phyloP scores from a whole-genome alignment of 2,888 invertebrate species.

The Didymodactylos carnosus region DNA sequence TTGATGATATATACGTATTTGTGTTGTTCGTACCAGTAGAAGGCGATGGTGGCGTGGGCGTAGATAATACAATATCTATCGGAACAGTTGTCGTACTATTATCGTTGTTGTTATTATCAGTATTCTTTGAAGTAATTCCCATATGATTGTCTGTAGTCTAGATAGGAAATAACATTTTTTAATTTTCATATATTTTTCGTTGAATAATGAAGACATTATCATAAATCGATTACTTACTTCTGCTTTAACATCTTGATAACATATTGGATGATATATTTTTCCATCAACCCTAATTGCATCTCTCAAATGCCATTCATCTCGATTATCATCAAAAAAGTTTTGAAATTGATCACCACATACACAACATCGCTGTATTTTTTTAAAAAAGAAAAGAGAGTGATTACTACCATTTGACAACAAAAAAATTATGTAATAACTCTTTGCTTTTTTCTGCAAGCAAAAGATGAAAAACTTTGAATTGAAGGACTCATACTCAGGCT shows the following conservation, averaged over 20 bases:
- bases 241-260: conserved; percentile 53
- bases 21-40: not conserved
- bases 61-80: not conserved
- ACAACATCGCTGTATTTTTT: conserved; percentile 47
- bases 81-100: not conserved
- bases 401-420: no score
- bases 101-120: no score
- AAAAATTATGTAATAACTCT: no score
- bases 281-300: conserved; percentile 51
- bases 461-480: no score
- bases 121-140: no score
- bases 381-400: no score
- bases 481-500: no score
- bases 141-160: no score
- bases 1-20: not conserved
- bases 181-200: no score
- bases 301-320: conserved; percentile 83
- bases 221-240: not conserved
- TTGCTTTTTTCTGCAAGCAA: no score
- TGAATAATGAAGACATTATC: no score
- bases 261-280: conserved; percentile 67
- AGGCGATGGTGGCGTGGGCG: not conserved
- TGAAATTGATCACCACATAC: conserved; percentile 85
- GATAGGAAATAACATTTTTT: no score
- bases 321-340: conserved; percentile 84